phyloP scores from a whole-genome alignment of 2,888 invertebrate species.

The Agrotis ipsilon region DNA sequence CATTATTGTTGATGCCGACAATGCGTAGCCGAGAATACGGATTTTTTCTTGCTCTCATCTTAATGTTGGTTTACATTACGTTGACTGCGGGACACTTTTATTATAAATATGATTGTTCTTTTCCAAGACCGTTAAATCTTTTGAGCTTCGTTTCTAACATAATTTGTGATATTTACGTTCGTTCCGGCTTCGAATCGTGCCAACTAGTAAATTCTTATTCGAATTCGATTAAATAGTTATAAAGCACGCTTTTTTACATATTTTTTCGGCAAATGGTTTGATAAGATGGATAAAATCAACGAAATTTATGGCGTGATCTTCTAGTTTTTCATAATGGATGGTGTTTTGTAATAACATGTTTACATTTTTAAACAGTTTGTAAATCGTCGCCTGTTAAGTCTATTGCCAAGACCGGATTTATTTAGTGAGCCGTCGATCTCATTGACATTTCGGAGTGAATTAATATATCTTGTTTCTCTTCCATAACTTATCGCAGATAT shows the following conservation, averaged over 20 bases:
- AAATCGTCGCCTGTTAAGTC: constrained; percentile 16
- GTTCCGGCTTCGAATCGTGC: not conserved
- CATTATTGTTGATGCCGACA: constrained; percentile 25
- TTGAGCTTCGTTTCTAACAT: not conserved
- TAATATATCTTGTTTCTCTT: constrained; percentile 27
- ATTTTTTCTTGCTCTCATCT: constrained; percentile 22
- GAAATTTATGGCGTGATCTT: constrained; percentile 1
- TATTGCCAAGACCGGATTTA: constrained; percentile 35
- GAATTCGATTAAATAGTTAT: not conserved
- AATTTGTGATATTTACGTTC: not conserved
- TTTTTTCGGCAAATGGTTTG: not conserved
- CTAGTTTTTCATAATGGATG: not conserved
- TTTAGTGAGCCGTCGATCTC: constrained; percentile 10
- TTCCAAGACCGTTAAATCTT: not conserved
- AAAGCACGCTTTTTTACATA: not conserved
- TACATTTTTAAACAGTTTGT: constrained; percentile 26
- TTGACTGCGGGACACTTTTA: not conserved
- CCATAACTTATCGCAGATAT: constrained; percentile 41
- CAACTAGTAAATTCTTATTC: constrained; percentile 9
- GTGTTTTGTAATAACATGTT: constrained; percentile 36
- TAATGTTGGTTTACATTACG: constrained; percentile 7
- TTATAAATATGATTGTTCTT: constrained; percentile 18
- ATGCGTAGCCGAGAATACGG: constrained; percentile 12
- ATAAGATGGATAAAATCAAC: not conserved
- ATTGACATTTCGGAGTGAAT: constrained; percentile 48